These are phyloP conservation scores for Aplodontia rufa DNA, from an alignment of 2,113 vertebrate species.

Conservation along the genomic window DNA sequence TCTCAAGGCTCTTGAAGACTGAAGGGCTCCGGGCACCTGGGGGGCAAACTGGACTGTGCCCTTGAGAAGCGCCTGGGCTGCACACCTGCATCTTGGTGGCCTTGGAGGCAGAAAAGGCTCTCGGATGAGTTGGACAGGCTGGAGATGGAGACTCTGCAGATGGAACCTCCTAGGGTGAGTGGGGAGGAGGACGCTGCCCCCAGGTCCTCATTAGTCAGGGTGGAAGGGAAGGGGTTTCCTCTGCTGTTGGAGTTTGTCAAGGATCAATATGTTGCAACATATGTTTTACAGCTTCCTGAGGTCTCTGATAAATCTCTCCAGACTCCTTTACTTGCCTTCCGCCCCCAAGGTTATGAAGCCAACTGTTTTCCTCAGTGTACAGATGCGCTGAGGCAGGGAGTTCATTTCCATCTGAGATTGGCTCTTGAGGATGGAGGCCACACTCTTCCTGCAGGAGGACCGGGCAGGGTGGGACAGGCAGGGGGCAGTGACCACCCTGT, in stretches of 20 bases:
- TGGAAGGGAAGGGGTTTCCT: slow-evolving; percentile 39
- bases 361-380: slow-evolving; percentile 66
- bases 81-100: neutral
- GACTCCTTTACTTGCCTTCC: slow-evolving; percentile 76
- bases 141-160: neutral
- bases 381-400: slow-evolving; percentile 40
- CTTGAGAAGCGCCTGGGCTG: neutral
- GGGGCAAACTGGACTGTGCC: neutral
- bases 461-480: neutral
- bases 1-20: neutral
- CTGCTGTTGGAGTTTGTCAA: slow-evolving; percentile 57
- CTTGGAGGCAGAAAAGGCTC: neutral
- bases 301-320: slow-evolving; percentile 70
- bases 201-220: neutral
- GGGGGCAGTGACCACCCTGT: fast-evolving
- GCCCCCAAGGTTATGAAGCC: slow-evolving; percentile 75
- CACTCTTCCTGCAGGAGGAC: fast-evolving
- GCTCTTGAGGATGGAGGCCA: neutral
- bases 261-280: slow-evolving; percentile 80
- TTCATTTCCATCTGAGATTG: slow-evolving; percentile 66
- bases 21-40: neutral
- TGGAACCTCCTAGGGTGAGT: fast-evolving
- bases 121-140: neutral
- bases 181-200: neutral
- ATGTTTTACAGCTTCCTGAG: slow-evolving; percentile 76